A percentile compares a stretch with the other conserved stretches of the same genome.
phyloP scores from a whole-genome alignment of 2,797 vertebrate genomes.

The Pantherophis vulpinus region DNA sequence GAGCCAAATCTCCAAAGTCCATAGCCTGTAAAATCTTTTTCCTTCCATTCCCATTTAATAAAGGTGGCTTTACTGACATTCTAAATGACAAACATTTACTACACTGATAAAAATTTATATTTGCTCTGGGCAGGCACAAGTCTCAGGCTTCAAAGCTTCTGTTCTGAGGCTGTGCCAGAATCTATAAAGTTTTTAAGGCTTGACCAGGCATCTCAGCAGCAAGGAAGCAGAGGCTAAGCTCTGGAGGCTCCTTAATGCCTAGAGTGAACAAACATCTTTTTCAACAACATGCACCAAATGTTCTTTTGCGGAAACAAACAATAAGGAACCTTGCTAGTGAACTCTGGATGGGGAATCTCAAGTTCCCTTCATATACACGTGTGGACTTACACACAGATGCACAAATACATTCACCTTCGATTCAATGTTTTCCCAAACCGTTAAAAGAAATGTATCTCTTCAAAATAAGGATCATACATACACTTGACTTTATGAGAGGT shows the following conservation, averaged over 20 bases:
- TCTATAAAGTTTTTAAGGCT: conserved; percentile 71
- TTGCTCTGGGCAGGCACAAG: conserved; percentile 66
- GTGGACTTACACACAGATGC: not conserved
- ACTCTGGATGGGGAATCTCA: conserved; percentile 5
- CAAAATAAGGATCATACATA: conserved; percentile 32
- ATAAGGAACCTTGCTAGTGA: conserved; percentile 48
- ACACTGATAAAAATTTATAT: conserved; percentile 70
- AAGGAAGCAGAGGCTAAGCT: conserved; percentile 62
- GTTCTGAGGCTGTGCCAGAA: conserved; percentile 67
- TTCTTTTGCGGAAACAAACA: not conserved
- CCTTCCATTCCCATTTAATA: not conserved
- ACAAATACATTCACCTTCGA: not conserved
- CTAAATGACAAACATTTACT: conserved; percentile 56
- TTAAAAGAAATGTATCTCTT: not conserved
- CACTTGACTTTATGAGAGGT: not conserved
- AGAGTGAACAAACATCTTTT: conserved; percentile 67
- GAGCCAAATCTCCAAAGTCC: not conserved
- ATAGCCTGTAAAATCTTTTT: conserved; percentile 1
- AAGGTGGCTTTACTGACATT: conserved; percentile 51
- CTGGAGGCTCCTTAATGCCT: conserved; percentile 62
- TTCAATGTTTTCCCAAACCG: not conserved
- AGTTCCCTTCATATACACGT: conserved; percentile 20
- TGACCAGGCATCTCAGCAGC: conserved; percentile 70
- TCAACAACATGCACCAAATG: conserved; percentile 61
- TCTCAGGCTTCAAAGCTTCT: conserved; percentile 66